These are phyloP conservation scores for Archilochus colubris DNA, from an alignment of 2,113 vertebrate species.

Conservation along the genomic window DNA sequence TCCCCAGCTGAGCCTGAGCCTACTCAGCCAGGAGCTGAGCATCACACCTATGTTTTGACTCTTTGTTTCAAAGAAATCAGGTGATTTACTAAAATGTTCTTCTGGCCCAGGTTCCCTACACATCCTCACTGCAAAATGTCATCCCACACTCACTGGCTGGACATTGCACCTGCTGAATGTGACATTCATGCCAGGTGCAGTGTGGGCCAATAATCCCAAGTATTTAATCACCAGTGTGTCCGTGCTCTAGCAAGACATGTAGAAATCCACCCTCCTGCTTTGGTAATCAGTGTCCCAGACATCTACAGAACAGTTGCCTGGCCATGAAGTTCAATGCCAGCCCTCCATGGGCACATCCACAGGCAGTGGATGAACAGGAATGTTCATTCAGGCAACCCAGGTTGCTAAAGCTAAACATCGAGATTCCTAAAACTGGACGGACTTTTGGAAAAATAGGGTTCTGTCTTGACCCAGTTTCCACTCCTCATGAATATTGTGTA, in stretches of 20 bases:
- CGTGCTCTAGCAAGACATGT: not conserved
- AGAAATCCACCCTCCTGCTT: not conserved
- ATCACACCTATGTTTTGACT: not conserved
- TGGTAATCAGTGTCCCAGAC: not conserved
- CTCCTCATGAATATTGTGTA: not conserved
- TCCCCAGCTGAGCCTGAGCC: not conserved
- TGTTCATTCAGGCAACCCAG: not conserved
- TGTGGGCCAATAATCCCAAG: not conserved
- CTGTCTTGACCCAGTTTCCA: not conserved
- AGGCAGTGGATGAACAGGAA: not conserved
- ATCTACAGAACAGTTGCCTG: not conserved
- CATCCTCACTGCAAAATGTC: not conserved
- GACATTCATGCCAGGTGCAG: rapidly evolving
- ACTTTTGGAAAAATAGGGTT: not conserved
- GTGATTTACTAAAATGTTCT: not conserved
- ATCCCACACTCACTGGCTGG: not conserved
- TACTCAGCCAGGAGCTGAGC: not conserved
- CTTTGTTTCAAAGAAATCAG: not conserved
- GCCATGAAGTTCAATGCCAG: not conserved
- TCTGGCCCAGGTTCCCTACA: not conserved
- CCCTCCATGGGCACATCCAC: too few relatives aligned
- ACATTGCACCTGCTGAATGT: rapidly evolving
- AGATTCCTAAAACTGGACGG: not conserved
- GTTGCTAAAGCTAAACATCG: not conserved
- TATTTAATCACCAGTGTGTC: not conserved